phyloP scores from a whole-genome alignment of 2,797 vertebrate species.

The Spinibarbus caldwelli region DNA sequence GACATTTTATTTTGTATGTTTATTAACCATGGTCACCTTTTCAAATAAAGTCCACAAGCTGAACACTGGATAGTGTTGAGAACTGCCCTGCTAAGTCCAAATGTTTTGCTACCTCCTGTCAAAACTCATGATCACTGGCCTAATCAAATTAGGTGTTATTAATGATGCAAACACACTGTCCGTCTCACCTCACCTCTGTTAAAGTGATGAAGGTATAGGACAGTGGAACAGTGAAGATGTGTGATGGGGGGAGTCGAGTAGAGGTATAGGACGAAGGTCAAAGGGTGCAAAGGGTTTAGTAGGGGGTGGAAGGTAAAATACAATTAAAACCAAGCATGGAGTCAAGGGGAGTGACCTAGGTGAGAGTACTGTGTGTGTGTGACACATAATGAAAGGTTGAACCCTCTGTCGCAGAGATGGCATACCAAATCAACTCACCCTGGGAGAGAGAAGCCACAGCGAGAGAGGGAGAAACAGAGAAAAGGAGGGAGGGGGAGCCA shows the following conservation, averaged over 20 bases:
- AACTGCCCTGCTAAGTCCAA: slow-evolving; percentile 52
- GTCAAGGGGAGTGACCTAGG: slow-evolving; percentile 85
- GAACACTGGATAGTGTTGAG: neutral
- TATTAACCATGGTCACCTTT: neutral
- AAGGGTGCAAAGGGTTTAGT: slow-evolving; percentile 59
- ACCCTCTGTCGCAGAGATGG: slow-evolving; percentile 85
- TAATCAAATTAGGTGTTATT: slow-evolving; percentile 56
- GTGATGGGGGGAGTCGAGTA: neutral
- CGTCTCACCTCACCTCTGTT: neutral
- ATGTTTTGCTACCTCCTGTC: slow-evolving; percentile 72
- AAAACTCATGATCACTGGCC: slow-evolving; percentile 68
- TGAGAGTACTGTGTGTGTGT: slow-evolving; percentile 73
- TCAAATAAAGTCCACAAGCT: neutral
- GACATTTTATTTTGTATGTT: neutral
- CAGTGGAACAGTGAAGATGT: slow-evolving; percentile 43
- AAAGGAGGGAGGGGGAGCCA: slow-evolving; percentile 63
- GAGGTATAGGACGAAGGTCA: slow-evolving; percentile 34
- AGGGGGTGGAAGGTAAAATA: slow-evolving; percentile 72
- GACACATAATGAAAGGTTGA: slow-evolving; percentile 85
- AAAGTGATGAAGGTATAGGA: slow-evolving; percentile 12
- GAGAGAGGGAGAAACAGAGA: slow-evolving; percentile 56
- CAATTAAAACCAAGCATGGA: slow-evolving; percentile 77
- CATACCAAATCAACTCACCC: slow-evolving; percentile 87
- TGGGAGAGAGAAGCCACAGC: slow-evolving; percentile 75
- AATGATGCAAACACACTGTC: slow-evolving; percentile 17